These are phyloP conservation scores for Anagyrus pseudococci DNA, from an alignment of 2,888 invertebrate genomes.

Conservation along the genomic window DNA sequence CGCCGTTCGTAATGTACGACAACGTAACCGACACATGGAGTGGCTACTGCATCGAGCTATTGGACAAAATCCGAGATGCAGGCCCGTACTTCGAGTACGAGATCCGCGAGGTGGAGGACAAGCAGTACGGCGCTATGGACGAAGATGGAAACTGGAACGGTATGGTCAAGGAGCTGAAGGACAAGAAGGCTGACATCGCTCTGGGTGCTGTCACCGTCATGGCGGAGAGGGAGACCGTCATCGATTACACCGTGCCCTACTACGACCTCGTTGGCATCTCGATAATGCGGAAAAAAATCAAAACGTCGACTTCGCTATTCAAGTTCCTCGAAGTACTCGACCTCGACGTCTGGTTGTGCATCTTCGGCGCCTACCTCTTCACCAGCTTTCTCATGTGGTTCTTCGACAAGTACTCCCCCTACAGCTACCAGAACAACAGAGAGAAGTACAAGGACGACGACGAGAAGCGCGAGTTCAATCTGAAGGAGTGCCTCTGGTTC, in stretches of 20 bases:
- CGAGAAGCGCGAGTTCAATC: slow-evolving; percentile 91
- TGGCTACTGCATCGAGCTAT: slow-evolving; percentile 95
- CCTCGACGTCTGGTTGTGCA: slow-evolving; percentile 96
- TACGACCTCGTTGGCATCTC: slow-evolving; percentile 98
- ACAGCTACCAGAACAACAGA: slow-evolving; percentile 93
- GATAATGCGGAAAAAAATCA: slow-evolving; percentile 92
- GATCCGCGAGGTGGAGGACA: slow-evolving; percentile 80
- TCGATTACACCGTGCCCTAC: slow-evolving; percentile 98
- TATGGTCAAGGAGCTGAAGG: slow-evolving; percentile 80
- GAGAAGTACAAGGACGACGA: slow-evolving; percentile 92
- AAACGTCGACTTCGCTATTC: slow-evolving; percentile 89
- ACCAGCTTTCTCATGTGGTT: slow-evolving; percentile 94
- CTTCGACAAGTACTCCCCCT: slow-evolving; percentile 96
- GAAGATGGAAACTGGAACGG: slow-evolving; percentile 87
- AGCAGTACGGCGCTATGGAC: slow-evolving; percentile 88
- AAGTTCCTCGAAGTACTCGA: slow-evolving; percentile 96
- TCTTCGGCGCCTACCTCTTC: slow-evolving; percentile 92
- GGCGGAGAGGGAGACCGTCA: slow-evolving; percentile 96
- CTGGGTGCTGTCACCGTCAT: slow-evolving; percentile 94
- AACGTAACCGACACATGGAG: slow-evolving; percentile 62
- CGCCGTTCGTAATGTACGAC: slow-evolving; percentile 82
- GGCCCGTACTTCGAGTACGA: slow-evolving; percentile 93
- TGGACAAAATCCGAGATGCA: slow-evolving; percentile 83
- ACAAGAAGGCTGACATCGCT: slow-evolving; percentile 92
- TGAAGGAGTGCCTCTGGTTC: slow-evolving; percentile 98